Conservation (phyloP, 2,888 invertebrate genomes). For the Drosophila fulvimacula region DNA sequence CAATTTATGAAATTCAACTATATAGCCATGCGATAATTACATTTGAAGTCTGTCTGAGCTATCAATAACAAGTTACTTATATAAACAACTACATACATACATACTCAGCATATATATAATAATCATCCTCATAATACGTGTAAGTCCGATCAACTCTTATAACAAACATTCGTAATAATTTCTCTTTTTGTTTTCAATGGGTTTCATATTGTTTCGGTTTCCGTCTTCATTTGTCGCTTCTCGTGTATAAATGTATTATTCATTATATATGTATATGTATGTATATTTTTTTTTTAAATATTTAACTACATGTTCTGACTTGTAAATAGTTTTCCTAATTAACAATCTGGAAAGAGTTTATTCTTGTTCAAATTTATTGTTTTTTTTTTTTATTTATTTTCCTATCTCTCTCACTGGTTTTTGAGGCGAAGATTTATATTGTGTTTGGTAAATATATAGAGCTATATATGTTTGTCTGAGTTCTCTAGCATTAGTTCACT, state of each 20-base stretch:
- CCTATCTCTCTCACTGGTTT: conserved; percentile 33
- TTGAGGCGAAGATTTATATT: conserved; percentile 41
- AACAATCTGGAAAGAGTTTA: conserved; percentile 61
- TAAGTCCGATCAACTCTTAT: conserved; percentile 50
- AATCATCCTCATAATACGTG: conserved; percentile 15
- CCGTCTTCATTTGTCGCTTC: conserved; percentile 44
- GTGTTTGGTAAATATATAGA: conserved; percentile 50
- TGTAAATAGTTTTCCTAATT: conserved; percentile 79
- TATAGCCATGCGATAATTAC: conserved; percentile 35
- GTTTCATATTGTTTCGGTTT: conserved; percentile 59
- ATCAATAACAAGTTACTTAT: conserved; percentile 76
- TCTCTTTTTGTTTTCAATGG: conserved; percentile 17
- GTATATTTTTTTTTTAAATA: conserved; percentile 63
- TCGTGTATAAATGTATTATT: conserved; percentile 53
- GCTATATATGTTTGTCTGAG: conserved; percentile 50
- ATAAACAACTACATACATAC: conserved; percentile 71
- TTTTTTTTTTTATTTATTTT: conserved; percentile 1
- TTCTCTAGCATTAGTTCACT: conserved; percentile 77
- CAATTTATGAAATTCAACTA: conserved; percentile 30
- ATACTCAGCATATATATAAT: background rate
- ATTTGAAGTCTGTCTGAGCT: conserved; percentile 57
- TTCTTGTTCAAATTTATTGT: conserved; percentile 16
- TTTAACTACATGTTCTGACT: conserved; percentile 70
- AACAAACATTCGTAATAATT: conserved; percentile 66
- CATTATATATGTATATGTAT: conserved; percentile 32